These are phyloP conservation scores for Poecilia gillii DNA, from an alignment of 2,797 vertebrate genomes.

Conservation along the genomic window DNA sequence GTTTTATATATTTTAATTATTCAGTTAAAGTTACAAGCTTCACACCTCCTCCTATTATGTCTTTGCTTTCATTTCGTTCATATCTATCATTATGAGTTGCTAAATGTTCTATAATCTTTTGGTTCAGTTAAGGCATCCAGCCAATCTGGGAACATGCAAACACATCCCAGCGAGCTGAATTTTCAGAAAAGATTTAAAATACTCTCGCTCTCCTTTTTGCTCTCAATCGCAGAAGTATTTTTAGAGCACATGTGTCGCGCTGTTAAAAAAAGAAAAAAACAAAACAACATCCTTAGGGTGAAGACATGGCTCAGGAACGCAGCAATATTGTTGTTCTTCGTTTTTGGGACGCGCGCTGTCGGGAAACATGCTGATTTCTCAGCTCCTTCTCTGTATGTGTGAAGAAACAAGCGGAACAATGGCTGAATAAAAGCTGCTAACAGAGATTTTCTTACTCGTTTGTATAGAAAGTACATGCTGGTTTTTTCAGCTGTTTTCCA, in stretches of 20 bases:
- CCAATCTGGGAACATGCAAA: neutral
- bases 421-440: neutral
- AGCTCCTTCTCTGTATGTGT: neutral
- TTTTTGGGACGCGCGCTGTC: neutral
- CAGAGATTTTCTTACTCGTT: neutral
- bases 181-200: slow-evolving; percentile 2
- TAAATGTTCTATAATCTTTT: neutral
- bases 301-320: slow-evolving; percentile 11
- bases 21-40: neutral
- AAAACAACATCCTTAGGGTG: slow-evolving; percentile 16
- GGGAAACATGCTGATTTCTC: slow-evolving; percentile 1
- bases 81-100: neutral
- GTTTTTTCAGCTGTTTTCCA: neutral
- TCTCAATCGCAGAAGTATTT: slow-evolving; percentile 8
- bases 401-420: slow-evolving; percentile 11
- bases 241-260: slow-evolving; percentile 19
- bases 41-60: neutral
- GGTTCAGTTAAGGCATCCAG: neutral
- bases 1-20: neutral
- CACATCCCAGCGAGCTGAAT: neutral
- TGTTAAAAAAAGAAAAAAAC: neutral
- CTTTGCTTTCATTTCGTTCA: neutral
- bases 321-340: neutral
- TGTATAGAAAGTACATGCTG: neutral
- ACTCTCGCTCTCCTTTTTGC: neutral